Conservation (phyloP, 2,797 vertebrate genomes). For the Hipposideros larvatus region DNA sequence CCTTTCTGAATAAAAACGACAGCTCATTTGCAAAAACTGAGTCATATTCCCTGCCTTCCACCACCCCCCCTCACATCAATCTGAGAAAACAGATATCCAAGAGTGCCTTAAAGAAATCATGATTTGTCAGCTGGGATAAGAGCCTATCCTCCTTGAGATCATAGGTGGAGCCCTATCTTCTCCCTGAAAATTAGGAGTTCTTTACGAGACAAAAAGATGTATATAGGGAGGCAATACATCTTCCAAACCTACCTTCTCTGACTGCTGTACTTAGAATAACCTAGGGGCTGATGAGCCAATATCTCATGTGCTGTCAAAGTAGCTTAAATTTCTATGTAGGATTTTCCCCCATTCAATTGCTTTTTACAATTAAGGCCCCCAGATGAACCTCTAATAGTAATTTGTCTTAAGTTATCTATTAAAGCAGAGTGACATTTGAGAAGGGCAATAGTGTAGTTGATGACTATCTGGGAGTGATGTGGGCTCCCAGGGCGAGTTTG, state of each 20-base stretch:
- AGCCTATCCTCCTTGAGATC: not conserved
- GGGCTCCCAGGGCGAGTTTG: not conserved
- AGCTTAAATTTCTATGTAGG: not conserved
- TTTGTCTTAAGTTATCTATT: constrained; percentile 33
- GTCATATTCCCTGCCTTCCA: not conserved
- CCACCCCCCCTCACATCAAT: not conserved
- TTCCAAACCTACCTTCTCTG: not conserved
- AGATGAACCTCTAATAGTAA: not conserved
- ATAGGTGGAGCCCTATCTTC: not conserved
- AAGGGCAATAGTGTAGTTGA: not conserved
- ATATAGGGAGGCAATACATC: not conserved
- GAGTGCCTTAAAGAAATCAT: not conserved
- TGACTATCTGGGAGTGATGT: not conserved
- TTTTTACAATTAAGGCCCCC: not conserved
- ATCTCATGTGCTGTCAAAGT: not conserved
- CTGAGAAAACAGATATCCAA: not conserved
- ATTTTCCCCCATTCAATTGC: not conserved
- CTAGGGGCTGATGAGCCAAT: not conserved
- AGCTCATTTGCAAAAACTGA: not conserved
- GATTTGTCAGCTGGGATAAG: not conserved
- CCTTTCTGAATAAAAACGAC: not conserved
- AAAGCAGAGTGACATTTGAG: not conserved
- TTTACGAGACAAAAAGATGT: not conserved
- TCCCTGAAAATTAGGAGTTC: not conserved
- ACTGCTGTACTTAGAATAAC: not conserved